A percentile compares a stretch with the other conserved stretches of the same genome.
phyloP scores from a whole-genome alignment of 1,140 invertebrate genomes.

The Aradophagus sp. region DNA sequence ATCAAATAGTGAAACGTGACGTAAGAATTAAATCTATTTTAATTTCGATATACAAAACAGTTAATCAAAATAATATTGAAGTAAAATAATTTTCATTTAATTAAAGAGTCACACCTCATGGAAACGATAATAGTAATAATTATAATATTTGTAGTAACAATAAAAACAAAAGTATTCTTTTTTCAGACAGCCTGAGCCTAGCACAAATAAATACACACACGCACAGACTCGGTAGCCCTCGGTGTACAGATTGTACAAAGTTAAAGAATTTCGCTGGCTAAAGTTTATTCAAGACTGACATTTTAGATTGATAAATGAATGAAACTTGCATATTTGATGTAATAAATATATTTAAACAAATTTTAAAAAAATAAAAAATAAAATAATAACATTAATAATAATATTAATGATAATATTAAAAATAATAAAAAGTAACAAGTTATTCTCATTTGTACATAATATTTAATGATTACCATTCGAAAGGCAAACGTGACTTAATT shows the following conservation, averaged over 20 bases:
- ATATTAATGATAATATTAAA: no score
- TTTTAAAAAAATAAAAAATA: no score
- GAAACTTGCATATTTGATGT: constrained; percentile 73
- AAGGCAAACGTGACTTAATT: constrained; percentile 74
- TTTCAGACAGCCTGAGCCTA: constrained; percentile 53
- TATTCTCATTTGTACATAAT: constrained; percentile 74
- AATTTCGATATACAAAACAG: no score
- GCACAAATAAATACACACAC: constrained; percentile 52
- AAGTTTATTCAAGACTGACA: constrained; percentile 74
- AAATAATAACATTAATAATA: no score
- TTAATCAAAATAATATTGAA: no score
- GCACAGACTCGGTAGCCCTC: constrained; percentile 61
- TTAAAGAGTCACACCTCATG: no score
- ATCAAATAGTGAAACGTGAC: no score
- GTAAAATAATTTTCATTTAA: no score
- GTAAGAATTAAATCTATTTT: no score
- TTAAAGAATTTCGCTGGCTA: constrained; percentile 67
- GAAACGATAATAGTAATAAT: no score
- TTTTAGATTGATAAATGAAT: constrained; percentile 61
- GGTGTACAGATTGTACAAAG: constrained; percentile 66
- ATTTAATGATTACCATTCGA: constrained; percentile 73
- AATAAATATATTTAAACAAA: constrained; percentile 66
- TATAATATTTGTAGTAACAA: no score
- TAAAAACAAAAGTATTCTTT: constrained; percentile 29
- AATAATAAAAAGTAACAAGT: constrained; percentile 42